phyloP scores from a whole-genome alignment of 2,113 vertebrate species.

The Calyptommatus sinebrachiatus region DNA sequence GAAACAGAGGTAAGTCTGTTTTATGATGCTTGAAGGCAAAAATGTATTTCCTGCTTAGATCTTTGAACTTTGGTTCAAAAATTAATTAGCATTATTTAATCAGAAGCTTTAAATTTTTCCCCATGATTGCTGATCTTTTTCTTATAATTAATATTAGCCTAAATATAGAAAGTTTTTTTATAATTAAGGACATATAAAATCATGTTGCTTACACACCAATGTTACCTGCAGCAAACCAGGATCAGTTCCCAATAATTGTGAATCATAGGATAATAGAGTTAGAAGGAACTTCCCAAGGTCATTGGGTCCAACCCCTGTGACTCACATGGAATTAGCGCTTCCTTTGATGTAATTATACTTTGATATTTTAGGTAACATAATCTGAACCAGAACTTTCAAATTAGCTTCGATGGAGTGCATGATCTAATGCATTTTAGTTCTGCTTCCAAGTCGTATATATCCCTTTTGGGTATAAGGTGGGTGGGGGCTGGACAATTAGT shows the following conservation, averaged over 20 bases:
- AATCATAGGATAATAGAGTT: neutral
- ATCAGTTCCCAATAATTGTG: neutral
- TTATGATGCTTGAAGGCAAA: constrained; percentile 17
- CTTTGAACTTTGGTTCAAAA: neutral
- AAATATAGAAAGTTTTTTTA: neutral
- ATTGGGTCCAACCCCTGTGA: no score
- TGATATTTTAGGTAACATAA: no score
- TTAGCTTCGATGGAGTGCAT: no score
- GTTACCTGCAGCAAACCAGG: neutral
- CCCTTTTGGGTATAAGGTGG: no score
- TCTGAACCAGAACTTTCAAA: no score
- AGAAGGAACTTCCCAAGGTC: no score
- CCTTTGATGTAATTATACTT: no score
- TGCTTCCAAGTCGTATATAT: no score
- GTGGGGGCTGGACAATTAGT: no score
- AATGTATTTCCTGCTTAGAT: neutral
- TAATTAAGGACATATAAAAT: neutral
- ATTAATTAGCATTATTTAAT: neutral
- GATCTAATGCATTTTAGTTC: no score
- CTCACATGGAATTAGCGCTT: no score
- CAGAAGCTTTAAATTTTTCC: neutral
- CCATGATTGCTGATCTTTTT: neutral
- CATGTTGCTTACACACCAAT: neutral
- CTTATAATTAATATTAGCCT: neutral
- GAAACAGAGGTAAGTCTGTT: constrained; percentile 88